Conservation (phyloP, 2,888 invertebrate genomes). For the Rhabditoides inermis region DNA sequence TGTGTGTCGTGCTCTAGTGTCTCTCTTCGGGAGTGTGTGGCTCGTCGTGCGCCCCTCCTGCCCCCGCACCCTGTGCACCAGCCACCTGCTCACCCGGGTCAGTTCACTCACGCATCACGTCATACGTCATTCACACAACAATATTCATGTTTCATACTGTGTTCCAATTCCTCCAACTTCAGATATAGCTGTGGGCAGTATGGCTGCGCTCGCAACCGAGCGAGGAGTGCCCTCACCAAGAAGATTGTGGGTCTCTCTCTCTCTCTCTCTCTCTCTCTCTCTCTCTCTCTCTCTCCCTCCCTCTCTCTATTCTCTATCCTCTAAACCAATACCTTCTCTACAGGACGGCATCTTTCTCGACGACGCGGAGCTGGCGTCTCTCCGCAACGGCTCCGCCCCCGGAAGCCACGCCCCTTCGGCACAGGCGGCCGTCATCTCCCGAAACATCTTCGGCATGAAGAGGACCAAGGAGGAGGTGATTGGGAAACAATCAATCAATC, state of each 20-base stretch:
- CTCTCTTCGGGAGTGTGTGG: conserved; percentile 41
- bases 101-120: too few species aligned
- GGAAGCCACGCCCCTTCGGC: too few species aligned
- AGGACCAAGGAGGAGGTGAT: not conserved
- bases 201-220: not conserved
- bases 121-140: too few species aligned
- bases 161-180: not conserved
- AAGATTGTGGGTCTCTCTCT: not conserved
- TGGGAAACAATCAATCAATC: not conserved
- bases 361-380: not conserved
- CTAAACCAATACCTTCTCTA: not conserved
- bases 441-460: not conserved
- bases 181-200: not conserved
- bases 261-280: not conserved
- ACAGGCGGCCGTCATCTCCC: not conserved
- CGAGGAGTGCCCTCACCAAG: not conserved
- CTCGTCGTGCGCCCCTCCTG: conserved; percentile 25
- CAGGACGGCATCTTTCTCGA: conserved; percentile 34
- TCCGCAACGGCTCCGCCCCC: not conserved
- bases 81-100: conserved; percentile 43
- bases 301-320: not conserved
- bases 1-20: conserved; percentile 25
- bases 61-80: conserved; percentile 18
- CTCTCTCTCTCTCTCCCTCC: not conserved
- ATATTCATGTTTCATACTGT: not conserved